These are phyloP conservation scores for Nysson spinosus DNA, from an alignment of 2,888 invertebrate species.

Conservation along the genomic window DNA sequence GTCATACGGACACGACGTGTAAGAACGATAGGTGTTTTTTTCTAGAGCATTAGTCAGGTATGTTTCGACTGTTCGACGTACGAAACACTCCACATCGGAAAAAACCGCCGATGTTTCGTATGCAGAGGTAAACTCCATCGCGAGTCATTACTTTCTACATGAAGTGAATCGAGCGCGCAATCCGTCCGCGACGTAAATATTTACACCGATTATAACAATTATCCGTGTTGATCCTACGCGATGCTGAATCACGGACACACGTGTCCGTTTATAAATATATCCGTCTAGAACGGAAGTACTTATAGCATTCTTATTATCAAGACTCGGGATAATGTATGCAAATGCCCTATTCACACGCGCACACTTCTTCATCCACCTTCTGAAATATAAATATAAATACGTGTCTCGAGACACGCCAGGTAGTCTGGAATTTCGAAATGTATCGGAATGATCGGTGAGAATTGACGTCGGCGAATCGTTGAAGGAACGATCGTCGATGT, in stretches of 20 bases:
- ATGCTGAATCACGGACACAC: constrained; percentile 31
- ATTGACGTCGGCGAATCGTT: no score
- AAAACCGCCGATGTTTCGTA: no score
- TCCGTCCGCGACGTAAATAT: constrained; percentile 28
- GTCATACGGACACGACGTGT: constrained; percentile 58
- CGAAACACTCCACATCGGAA: constrained; percentile 2
- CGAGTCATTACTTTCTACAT: no score
- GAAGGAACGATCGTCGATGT: no score
- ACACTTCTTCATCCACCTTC: constrained; percentile 27
- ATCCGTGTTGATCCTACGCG: constrained; percentile 15
- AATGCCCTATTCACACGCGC: constrained; percentile 22
- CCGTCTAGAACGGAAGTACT: constrained; percentile 38
- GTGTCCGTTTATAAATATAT: not conserved
- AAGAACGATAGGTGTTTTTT: constrained; percentile 51
- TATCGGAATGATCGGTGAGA: no score
- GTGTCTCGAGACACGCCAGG: not conserved
- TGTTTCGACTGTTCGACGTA: constrained; percentile 2
- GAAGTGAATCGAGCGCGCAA: constrained; percentile 9
- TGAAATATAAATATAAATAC: not conserved
- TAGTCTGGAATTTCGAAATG: no score
- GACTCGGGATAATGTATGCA: constrained; percentile 35
- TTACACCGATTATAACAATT: constrained; percentile 37
- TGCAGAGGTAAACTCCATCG: no score
- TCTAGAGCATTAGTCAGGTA: constrained; percentile 43
- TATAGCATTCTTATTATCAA: constrained; percentile 44